Evolutionary conservation across 2,797 vertebrate genomes (phyloP), one percentile per base, ranked within the genome.

Genomic region (Coccyzus lansbergi): DNA sequence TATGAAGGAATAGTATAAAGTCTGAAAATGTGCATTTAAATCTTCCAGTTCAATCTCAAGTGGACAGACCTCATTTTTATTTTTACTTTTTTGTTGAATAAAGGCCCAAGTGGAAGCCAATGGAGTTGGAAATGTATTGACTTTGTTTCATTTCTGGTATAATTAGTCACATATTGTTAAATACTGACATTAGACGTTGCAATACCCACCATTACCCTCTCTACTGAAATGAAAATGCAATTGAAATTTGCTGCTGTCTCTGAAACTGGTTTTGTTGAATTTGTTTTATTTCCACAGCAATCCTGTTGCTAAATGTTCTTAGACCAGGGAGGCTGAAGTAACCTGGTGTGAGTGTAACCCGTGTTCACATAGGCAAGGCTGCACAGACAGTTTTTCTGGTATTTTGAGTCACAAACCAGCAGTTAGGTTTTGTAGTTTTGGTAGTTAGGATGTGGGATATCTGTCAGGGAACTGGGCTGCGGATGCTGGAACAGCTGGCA

Each of bases 21-120:
- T 71, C 68, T 85, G 72, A 68, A 95, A 95, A 94, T 49, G 38
- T 74, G 65, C 52, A n/a, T 83, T 95, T 96, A 95, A 81, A 87
- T 92, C 86, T 93, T 75, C 53, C n/a, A 55, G 28, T 75, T 88
- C 68, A 75, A 83, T 89, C 44, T 95, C 62, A 87, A 29, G 74
- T 24, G 93, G 86, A 80, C 49, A 93, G 60, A 51, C 12, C 10
- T 67, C 13, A 5, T 71, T 70, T 87, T 84, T 85, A 2, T 70
- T 59, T 77, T 46, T 80, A 3, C 18, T 60, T 9, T 12, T 46
- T 85, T 63, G 21, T 88, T 94, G 85, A 40, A 52, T 71, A 78
- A 74, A 80, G 28, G 33, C 59, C 28, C 48, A 72, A 15, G 36
- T 83, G 53, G 69, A 81, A 90, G 52, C 34, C 58, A 91, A 8